phyloP scores from a whole-genome alignment of 2,888 invertebrate genomes.

The Ashinkailepas kermadecensis region DNA sequence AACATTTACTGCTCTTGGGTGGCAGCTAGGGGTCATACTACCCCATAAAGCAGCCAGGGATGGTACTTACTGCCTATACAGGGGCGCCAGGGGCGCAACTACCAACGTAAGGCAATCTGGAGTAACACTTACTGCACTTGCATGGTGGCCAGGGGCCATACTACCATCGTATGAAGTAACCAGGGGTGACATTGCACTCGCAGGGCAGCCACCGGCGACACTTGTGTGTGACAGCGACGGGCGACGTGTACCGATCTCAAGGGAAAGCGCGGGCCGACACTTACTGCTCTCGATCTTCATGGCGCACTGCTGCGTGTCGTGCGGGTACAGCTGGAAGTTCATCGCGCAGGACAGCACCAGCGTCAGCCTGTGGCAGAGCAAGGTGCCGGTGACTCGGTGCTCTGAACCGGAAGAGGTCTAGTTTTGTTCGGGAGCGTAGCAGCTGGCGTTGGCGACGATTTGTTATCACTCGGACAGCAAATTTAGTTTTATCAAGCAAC shows the following conservation, averaged over 20 bases:
- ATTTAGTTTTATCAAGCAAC: background rate
- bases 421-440: background rate
- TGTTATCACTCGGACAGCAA: background rate
- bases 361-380: constrained; percentile 39
- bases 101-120: no score
- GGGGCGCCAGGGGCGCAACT: no score
- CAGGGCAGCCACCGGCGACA: no score
- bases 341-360: constrained; percentile 43
- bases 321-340: constrained; percentile 43
- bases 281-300: constrained; percentile 43
- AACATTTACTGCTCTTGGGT: no score
- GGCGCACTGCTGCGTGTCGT: constrained; percentile 42
- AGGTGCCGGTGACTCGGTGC: background rate
- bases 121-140: no score
- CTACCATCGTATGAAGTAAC: no score
- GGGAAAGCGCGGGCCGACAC: constrained; percentile 32
- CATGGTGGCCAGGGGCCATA: no score
- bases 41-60: no score
- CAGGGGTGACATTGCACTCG: no score
- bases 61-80: no score
- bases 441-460: background rate
- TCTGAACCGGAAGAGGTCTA: background rate
- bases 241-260: background rate
- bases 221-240: background rate
- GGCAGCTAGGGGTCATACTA: no score